Evolutionary conservation across 2,797 vertebrate species (phyloP).

Genomic region (Arnoldichthys spilopterus): DNA sequence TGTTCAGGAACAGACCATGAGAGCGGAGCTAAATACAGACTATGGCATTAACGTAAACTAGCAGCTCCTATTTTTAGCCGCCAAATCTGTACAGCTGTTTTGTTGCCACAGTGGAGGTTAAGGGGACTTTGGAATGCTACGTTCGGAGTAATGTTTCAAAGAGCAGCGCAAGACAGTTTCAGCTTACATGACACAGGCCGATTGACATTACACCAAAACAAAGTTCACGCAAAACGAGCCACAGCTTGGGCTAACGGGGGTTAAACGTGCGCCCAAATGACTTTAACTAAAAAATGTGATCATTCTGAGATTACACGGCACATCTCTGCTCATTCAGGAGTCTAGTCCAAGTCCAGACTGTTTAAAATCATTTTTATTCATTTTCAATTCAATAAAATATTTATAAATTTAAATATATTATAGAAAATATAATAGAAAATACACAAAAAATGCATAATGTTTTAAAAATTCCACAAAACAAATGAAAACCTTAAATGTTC

Average conservation of each 20-base stretch:
- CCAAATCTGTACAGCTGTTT: slow-evolving; percentile 63
- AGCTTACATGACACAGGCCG: background rate
- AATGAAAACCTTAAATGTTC: no score
- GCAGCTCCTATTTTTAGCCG: slow-evolving; percentile 57
- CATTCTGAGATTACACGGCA: background rate
- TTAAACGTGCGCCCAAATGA: background rate
- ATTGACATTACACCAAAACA: background rate
- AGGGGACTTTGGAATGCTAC: slow-evolving; percentile 10
- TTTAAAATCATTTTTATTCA: no score
- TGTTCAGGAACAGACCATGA: slow-evolving; percentile 43
- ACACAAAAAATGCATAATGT: no score
- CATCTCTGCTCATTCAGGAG: no score
- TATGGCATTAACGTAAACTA: slow-evolving; percentile 60
- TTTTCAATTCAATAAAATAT: no score
- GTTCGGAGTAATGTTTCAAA: slow-evolving; percentile 12
- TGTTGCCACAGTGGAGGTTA: slow-evolving; percentile 44
- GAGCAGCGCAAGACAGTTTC: background rate
- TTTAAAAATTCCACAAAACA: no score
- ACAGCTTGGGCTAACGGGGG: background rate
- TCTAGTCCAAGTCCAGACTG: no score
- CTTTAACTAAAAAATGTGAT: background rate
- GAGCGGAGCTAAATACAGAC: slow-evolving; percentile 47
- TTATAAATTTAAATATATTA: no score
- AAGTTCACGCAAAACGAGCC: background rate
- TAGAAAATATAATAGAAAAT: no score